Evolutionary conservation across 2,797 vertebrate species (phyloP), one percentile per base, ranked within the genome.

Genomic region (Mormyrus proboscirostris): DNA sequence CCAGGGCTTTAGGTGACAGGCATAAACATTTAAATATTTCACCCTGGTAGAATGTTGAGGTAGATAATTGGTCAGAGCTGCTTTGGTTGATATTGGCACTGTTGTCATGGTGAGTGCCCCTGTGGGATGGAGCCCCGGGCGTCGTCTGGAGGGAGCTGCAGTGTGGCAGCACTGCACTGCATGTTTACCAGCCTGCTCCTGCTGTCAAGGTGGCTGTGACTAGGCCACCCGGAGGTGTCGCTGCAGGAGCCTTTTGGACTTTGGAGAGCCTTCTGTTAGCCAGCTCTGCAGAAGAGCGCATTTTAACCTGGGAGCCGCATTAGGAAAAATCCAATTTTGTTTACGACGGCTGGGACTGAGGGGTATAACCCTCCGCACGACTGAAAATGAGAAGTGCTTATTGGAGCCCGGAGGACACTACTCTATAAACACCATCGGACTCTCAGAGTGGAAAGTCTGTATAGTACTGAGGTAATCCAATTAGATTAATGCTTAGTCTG

Each of bases 371-470:
- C 2, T 16, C 22, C 65, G 0, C 38, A 47, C 29, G 88, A 59
- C 55, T 69, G 50, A 16, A 53, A 59, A 86, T 76, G 3, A 86
- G 79, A 50, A 65, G 62, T 22, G 19, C 33, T 82, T 89, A 92
- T 91, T 83, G 89, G 90, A 55, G 86, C 38, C 92, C 89, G 0
- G 0, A 89, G 86, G 90, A 62, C 19, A 19, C 14, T 33, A 50
- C 9, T 16, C 73, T 89, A 90, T 86, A 91, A 91, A 92, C 89
- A 29, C 82, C 59, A 90, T 92, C 91, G 89, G 50, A 38, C 53
- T 89, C 91, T 91, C 92, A 16, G 22, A 51, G 16, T 29, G 47
- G 82, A 92, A 50, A 19, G 57, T 90, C 82, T 89, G 38, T 84
- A 89, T 91, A 90, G 91, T 91, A 44, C 90, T 90, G 89, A 65